phyloP scores from a whole-genome alignment of 2,113 vertebrate genomes.

The Spizaetus ornatus region DNA sequence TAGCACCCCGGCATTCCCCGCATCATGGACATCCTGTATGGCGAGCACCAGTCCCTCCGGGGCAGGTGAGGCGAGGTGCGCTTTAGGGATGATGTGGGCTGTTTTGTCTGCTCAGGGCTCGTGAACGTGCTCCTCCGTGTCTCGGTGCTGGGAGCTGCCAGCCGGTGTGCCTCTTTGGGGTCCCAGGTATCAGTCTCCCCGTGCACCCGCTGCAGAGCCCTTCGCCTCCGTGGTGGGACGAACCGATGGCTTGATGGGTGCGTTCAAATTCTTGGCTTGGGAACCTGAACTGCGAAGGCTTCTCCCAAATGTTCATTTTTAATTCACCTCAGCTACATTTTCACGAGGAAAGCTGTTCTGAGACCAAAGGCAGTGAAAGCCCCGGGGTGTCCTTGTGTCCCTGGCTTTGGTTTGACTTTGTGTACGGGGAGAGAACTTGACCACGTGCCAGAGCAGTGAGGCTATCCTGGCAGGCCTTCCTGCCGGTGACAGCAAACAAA shows the following conservation, averaged over 20 bases:
- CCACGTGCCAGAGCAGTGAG: conserved; percentile 25
- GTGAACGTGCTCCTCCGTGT: rapidly evolving
- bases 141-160: background rate
- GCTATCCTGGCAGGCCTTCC: conserved; percentile 52
- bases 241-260: rapidly evolving
- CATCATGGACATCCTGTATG: rapidly evolving
- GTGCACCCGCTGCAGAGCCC: rapidly evolving
- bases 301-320: background rate
- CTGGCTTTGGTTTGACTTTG: conserved; percentile 49
- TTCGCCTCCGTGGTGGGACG: background rate
- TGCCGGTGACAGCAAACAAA: conserved; percentile 45
- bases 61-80: background rate
- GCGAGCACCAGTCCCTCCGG: background rate
- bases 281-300: background rate
- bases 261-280: background rate
- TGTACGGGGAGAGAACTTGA: conserved; percentile 24
- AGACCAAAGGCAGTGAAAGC: background rate
- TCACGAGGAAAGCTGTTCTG: background rate
- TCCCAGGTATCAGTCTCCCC: background rate
- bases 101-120: background rate
- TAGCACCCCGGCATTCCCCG: rapidly evolving
- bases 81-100: background rate
- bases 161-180: background rate
- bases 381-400: background rate
- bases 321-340: background rate